A percentile compares a stretch with the other conserved stretches of the same genome.
phyloP scores from a whole-genome alignment of 1,140 invertebrate species.

The Drosophila kanapiae region DNA sequence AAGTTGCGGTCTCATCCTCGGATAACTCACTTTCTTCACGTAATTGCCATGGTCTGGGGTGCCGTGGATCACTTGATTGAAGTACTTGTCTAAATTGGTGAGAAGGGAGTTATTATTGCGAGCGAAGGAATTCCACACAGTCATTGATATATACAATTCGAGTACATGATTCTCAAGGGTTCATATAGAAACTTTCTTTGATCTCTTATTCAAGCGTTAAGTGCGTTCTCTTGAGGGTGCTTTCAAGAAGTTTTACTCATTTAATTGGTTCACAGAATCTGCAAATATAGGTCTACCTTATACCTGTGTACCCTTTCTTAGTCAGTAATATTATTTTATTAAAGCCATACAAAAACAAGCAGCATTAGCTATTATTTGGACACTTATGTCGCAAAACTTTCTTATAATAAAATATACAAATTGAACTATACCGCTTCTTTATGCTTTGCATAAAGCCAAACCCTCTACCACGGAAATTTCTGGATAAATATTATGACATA shows the following conservation, averaged over 20 bases:
- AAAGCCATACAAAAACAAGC: no score
- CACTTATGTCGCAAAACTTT: neutral
- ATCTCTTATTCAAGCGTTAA: neutral
- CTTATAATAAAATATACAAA: conserved; percentile 2
- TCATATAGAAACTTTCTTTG: conserved; percentile 6
- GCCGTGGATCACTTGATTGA: conserved; percentile 31
- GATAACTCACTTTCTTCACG: conserved; percentile 50
- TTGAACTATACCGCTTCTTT: neutral
- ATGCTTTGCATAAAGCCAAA: conserved; percentile 6
- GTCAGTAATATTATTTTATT: neutral
- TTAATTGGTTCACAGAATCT: neutral
- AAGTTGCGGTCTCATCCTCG: conserved; percentile 62
- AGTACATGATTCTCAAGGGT: neutral
- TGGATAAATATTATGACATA: conserved; percentile 26
- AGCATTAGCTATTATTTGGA: no score
- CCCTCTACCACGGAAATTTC: neutral
- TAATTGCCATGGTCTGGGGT: conserved; percentile 29
- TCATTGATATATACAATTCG: conserved; percentile 33
- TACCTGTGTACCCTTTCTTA: neutral
- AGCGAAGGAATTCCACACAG: conserved; percentile 28
- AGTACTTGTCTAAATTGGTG: conserved; percentile 34
- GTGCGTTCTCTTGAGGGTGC: neutral
- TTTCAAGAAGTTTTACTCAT: neutral
- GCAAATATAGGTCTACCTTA: neutral
- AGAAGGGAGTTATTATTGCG: conserved; percentile 10